These are phyloP conservation scores for Gavialis gangeticus DNA, from an alignment of 2,113 vertebrate species.

Conservation along the genomic window DNA sequence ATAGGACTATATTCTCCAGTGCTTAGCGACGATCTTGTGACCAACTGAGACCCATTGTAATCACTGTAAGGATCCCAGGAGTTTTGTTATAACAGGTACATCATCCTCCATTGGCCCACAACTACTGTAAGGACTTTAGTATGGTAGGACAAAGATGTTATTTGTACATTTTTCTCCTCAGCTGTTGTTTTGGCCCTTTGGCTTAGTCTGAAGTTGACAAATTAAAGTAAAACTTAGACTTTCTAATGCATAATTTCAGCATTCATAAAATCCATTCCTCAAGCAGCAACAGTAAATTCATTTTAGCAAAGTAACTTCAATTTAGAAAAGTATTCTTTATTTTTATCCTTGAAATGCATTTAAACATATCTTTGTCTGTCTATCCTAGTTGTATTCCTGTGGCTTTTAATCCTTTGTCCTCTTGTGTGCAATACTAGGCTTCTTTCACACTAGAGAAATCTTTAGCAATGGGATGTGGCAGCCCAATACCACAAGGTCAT, in stretches of 20 bases:
- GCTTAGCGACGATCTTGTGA: not conserved
- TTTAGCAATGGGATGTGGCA: slow-evolving; percentile 25
- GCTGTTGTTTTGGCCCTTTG: not conserved
- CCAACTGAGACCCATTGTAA: not conserved
- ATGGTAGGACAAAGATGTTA: not conserved
- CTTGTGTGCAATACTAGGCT: not conserved
- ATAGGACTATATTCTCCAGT: not conserved
- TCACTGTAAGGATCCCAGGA: not conserved
- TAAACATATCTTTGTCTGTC: not conserved
- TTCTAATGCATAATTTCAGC: not conserved
- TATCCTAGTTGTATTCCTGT: not conserved
- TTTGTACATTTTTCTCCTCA: not conserved
- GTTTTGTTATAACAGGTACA: not conserved
- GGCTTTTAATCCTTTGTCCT: slow-evolving; percentile 22
- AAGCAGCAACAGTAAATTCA: not conserved
- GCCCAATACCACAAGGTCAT: slow-evolving; percentile 12
- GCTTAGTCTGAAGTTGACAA: not conserved
- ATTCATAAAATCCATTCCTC: not conserved
- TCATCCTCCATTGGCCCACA: not conserved
- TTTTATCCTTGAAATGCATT: not conserved
- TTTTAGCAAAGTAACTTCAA: not conserved
- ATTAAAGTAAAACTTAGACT: not conserved
- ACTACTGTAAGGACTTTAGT: not conserved
- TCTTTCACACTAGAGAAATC: slow-evolving; percentile 1
- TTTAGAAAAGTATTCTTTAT: not conserved